Conservation (phyloP, 2,113 vertebrate species). For the Albula goreensis region DNA sequence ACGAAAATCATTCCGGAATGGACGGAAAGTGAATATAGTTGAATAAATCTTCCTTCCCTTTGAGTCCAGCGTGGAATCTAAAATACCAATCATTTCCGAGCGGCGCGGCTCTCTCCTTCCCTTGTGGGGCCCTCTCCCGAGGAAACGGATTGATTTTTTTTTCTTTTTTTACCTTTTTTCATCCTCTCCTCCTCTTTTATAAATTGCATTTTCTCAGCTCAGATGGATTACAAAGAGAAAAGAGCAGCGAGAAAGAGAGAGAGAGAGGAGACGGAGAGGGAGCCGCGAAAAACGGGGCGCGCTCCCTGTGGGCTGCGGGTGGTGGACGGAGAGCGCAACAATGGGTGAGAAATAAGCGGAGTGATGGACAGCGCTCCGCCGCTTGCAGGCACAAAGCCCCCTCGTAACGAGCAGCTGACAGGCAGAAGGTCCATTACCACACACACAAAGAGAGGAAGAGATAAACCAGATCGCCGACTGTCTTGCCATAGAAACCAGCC, state of each 20-base stretch:
- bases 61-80: slow-evolving; percentile 10
- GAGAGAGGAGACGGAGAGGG: slow-evolving; percentile 45
- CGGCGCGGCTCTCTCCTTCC: background rate
- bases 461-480: slow-evolving; percentile 66
- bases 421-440: slow-evolving; percentile 67
- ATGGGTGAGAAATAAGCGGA: slow-evolving; percentile 52
- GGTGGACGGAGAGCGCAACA: slow-evolving; percentile 35
- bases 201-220: slow-evolving; percentile 16
- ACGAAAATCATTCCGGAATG: background rate
- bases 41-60: background rate
- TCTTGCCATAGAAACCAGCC: slow-evolving; percentile 44
- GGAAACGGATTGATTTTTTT: slow-evolving; percentile 25
- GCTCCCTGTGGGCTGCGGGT: slow-evolving; percentile 40
- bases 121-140: background rate
- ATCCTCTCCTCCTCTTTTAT: slow-evolving; percentile 4
- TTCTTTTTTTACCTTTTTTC: background rate
- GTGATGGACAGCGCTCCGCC: slow-evolving; percentile 63
- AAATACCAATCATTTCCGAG: slow-evolving; percentile 16
- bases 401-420: slow-evolving; percentile 49
- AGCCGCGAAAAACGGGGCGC: slow-evolving; percentile 44
- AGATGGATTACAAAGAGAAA: background rate
- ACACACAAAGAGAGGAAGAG: slow-evolving; percentile 59
- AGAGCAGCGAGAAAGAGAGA: slow-evolving; percentile 12
- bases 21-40: background rate
- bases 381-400: slow-evolving; percentile 53